A percentile compares a stretch with the other conserved stretches of the same genome.
These are phyloP conservation scores for Lagopus muta DNA, from an alignment of 2,113 vertebrate species.

Conservation along the genomic window DNA sequence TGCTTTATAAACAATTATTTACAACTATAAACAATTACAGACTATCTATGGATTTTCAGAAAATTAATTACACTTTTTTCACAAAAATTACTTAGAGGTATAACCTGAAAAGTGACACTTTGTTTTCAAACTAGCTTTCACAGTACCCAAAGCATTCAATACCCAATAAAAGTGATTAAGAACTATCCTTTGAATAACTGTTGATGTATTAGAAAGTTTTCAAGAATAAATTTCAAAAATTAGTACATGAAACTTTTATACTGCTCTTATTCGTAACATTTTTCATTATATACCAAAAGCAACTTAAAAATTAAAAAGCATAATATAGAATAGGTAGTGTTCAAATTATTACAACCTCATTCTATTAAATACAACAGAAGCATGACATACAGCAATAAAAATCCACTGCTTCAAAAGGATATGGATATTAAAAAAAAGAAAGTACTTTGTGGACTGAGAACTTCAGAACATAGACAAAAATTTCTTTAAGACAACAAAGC, in stretches of 20 bases:
- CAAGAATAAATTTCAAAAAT: background rate
- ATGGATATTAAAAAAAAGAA: background rate
- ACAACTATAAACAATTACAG: background rate
- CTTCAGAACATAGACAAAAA: background rate
- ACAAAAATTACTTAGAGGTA: background rate
- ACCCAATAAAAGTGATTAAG: background rate
- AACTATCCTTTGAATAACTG: background rate
- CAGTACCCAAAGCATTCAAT: background rate
- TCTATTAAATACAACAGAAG: background rate
- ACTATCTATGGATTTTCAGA: background rate
- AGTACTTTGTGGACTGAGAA: background rate
- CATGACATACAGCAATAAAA: background rate
- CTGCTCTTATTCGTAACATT: background rate
- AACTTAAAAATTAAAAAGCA: background rate
- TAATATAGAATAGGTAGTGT: background rate
- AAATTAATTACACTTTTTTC: background rate
- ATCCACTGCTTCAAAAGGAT: background rate
- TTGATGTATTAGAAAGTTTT: background rate
- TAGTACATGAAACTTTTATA: background rate
- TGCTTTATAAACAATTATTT: background rate
- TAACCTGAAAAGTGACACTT: background rate
- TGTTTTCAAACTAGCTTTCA: background rate
- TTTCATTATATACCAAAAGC: background rate
- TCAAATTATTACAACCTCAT: background rate
- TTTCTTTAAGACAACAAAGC: background rate